Conservation (phyloP, 2,113 vertebrate species). For the Hemibagrus wyckioides region DNA sequence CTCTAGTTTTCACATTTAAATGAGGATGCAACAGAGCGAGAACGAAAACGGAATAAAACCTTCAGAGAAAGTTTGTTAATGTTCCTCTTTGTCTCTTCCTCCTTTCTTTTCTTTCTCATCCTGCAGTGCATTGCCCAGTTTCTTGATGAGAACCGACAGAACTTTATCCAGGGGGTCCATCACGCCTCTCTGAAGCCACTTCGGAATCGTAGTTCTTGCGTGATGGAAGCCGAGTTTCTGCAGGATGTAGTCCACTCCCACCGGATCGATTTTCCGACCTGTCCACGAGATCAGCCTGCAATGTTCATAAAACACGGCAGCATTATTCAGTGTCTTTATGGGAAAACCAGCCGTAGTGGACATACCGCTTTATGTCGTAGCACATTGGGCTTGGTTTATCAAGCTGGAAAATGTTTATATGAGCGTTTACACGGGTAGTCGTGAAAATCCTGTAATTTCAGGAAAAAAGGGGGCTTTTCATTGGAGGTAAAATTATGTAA, state of each 20-base stretch:
- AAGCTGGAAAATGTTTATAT: background rate
- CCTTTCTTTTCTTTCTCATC: conserved; percentile 95
- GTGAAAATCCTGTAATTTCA: background rate
- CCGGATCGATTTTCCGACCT: conserved; percentile 95
- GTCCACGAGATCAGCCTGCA: conserved; percentile 97
- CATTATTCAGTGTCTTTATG: background rate
- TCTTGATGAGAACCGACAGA: conserved; percentile 94
- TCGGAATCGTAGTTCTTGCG: conserved; percentile 98
- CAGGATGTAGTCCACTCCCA: conserved; percentile 97
- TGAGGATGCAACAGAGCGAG: conserved; percentile 49
- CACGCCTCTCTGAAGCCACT: conserved; percentile 98
- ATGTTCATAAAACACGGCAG: background rate
- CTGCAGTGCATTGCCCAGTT: conserved; percentile 91
- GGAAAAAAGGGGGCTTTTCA: background rate
- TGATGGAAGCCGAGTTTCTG: conserved; percentile 98
- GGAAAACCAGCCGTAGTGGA: background rate
- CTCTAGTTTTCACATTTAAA: conserved; percentile 69
- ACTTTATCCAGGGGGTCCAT: conserved; percentile 99
- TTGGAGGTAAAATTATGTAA: background rate
- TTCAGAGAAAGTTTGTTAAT: conserved; percentile 66
- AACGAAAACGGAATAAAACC: background rate
- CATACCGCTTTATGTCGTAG: background rate
- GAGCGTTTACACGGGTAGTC: background rate
- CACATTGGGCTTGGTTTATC: background rate
- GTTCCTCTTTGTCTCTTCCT: conserved; percentile 88